Evolutionary conservation across 2,888 invertebrate species (phyloP), one percentile per base, ranked within the genome.

Genomic region (Heliconius aoede): DNA sequence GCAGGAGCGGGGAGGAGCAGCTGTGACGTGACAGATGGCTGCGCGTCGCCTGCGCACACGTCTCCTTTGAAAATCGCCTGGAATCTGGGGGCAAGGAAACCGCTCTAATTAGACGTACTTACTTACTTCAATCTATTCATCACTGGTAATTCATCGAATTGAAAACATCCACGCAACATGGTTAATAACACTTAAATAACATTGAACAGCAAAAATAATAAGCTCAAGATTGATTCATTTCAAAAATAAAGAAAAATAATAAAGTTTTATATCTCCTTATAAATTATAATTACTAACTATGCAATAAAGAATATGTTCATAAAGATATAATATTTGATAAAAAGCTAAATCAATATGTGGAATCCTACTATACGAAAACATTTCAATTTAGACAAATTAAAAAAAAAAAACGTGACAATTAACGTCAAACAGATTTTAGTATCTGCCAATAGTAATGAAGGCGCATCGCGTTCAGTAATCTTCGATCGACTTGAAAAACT

Each of bases 21-120:
- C 86, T 82, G 83, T 84, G 92, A 91, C 92, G 86, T 83, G 93
- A 93, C 92, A 91, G 91, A 93, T 93, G 92, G 86, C 88, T 86
- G 92, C 93, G 92, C 87, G 86, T 85, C 88, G 88, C 89, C 90
- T 91, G 92, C 91, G 87, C 85, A 87, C 78, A 81, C 84, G 83
- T 86, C 83, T 86, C 87, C 91, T 89, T 89, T 90, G 89, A 90
- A 89, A 80, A 80, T 89, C 85, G 85, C 80, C 81, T 77, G 86
- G 87, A 86, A 86, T 86, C 84, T 84, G 86, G 80, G 80, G 82
- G 80, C 82, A 82, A 87, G 88, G 86, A 88, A 90, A 88, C 86
- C 85, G 81, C 83, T 87, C 89, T 92, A 91, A 92, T 93, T 91
- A 89, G 88, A 89, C 83, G 84, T 88, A 90, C 91, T 92, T 91